Conservation (phyloP, 2,888 invertebrate genomes). For the Phortica magna region DNA sequence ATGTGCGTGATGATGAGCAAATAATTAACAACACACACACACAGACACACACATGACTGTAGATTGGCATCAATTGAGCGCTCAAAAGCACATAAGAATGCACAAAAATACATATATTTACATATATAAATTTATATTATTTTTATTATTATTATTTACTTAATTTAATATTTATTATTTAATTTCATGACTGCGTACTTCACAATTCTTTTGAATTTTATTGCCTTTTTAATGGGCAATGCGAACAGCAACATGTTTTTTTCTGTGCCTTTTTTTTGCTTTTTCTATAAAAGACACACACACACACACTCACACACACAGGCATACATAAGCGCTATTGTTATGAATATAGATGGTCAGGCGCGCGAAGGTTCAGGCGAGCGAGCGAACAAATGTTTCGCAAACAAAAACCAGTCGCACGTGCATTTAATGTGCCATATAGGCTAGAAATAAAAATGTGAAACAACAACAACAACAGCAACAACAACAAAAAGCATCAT, state of each 20-base stretch:
- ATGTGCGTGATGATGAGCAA: not conserved
- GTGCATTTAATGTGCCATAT: conserved; percentile 10
- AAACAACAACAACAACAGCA: conserved; percentile 6
- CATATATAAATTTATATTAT: not conserved
- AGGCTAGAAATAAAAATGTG: not conserved
- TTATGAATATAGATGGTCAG: not conserved
- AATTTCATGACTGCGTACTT: conserved; percentile 17
- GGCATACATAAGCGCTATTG: no score
- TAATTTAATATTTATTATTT: conserved; percentile 25
- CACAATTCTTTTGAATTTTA: conserved; percentile 1
- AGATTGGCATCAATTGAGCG: not conserved
- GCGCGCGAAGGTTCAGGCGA: not conserved
- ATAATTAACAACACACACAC: conserved; percentile 4
- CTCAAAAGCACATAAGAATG: not conserved
- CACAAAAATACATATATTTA: not conserved
- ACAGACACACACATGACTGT: not conserved
- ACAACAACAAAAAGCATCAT: not conserved
- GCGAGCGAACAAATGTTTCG: not conserved
- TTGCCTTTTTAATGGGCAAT: conserved; percentile 15
- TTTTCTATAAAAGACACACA: no score
- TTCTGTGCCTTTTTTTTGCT: no score
- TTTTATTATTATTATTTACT: conserved; percentile 22
- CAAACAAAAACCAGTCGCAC: not conserved
- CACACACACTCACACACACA: no score
- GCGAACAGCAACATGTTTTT: not conserved